Conservation (phyloP, 2,888 invertebrate genomes). For the Lymantria dispar region DNA sequence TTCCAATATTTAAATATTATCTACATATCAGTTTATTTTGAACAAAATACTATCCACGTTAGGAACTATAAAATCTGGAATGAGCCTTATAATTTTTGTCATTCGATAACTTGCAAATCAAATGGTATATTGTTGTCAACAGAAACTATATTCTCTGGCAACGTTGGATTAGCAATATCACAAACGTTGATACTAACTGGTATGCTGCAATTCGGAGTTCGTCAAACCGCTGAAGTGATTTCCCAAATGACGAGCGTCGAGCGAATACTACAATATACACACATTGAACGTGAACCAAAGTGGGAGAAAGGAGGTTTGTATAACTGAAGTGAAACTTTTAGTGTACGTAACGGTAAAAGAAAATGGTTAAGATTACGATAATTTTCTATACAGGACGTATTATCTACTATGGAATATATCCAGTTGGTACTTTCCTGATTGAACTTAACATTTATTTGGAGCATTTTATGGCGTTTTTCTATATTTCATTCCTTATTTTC, state of each 20-base stretch:
- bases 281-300: slow-evolving; percentile 83
- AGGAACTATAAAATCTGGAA: no score
- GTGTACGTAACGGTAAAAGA: neutral
- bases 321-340: neutral
- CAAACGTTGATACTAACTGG: slow-evolving; percentile 87
- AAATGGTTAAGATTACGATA: no score
- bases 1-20: no score
- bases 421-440: no score
- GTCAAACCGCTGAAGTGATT: slow-evolving; percentile 86
- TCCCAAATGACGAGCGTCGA: slow-evolving; percentile 89
- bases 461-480: no score
- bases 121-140: slow-evolving; percentile 15
- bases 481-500: no score
- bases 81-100: no score
- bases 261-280: slow-evolving; percentile 86
- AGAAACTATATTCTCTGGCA: slow-evolving; percentile 83
- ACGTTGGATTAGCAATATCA: slow-evolving; percentile 86
- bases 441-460: no score
- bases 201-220: slow-evolving; percentile 87
- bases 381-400: no score
- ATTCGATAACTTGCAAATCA: neutral
- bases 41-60: no score
- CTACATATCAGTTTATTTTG: no score
- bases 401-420: no score
- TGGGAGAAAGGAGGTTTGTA: slow-evolving; percentile 75